Conservation (phyloP, 2,888 invertebrate genomes). For the Ferdinandea cuprea region DNA sequence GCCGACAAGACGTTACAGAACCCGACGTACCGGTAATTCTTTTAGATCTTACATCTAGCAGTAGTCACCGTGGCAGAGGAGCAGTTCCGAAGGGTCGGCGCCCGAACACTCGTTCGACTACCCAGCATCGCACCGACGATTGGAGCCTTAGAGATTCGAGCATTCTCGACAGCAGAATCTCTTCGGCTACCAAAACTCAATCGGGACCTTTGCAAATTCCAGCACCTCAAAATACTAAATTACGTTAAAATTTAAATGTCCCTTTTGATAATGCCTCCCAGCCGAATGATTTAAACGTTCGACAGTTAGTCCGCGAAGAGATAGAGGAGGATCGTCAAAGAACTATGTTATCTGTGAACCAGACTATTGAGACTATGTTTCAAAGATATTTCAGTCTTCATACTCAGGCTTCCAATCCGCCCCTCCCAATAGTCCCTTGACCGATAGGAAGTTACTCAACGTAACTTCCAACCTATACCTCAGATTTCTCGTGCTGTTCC, state of each 20-base stretch:
- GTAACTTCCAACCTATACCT: no score
- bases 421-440: not conserved
- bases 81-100: constrained; percentile 2
- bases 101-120: not conserved
- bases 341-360: not conserved
- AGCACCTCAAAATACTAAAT: not conserved
- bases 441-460: not conserved
- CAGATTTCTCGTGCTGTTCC: not conserved
- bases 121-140: no score
- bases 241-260: not conserved
- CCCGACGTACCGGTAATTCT: no score
- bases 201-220: no score
- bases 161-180: no score
- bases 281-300: not conserved
- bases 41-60: not conserved
- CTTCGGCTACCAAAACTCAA: no score
- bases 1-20: no score
- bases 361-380: not conserved
- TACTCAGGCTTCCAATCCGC: not conserved
- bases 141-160: no score
- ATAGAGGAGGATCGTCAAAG: not conserved
- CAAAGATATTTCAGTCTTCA: no score
- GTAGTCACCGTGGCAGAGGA: not conserved
- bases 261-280: not conserved
- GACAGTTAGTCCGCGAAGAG: not conserved